Evolutionary conservation across 2,888 invertebrate species (phyloP).

Genomic region (Mimas tiliae): DNA sequence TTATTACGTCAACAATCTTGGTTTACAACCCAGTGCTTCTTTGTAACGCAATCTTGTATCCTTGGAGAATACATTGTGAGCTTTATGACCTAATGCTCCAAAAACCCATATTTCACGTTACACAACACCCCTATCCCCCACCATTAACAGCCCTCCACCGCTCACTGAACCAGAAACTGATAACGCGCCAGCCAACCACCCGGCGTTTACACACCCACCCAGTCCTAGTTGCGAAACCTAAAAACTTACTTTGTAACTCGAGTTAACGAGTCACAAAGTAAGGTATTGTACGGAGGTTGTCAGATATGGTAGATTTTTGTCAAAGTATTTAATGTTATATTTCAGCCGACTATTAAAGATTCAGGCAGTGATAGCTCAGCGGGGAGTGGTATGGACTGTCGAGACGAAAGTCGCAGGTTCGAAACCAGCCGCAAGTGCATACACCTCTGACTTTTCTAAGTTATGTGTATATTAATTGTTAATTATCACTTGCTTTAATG

Average conservation of each 20-base stretch:
- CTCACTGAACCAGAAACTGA: constrained; percentile 37
- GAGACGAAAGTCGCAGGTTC: too few relatives aligned
- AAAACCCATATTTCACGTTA: constrained; percentile 21
- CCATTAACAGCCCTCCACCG: constrained; percentile 25
- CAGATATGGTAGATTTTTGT: too few relatives aligned
- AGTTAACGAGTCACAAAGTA: too few relatives aligned
- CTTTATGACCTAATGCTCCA: constrained; percentile 12
- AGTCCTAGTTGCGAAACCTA: neutral
- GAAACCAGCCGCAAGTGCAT: too few relatives aligned
- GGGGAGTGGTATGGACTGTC: too few relatives aligned
- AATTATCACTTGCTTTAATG: too few relatives aligned
- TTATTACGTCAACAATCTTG: neutral
- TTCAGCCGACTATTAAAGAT: too few relatives aligned
- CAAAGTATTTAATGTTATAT: too few relatives aligned
- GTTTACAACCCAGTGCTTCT: neutral
- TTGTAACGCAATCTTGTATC: neutral
- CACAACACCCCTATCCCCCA: neutral
- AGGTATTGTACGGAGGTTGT: too few relatives aligned
- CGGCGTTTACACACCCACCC: neutral
- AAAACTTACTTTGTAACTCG: neutral
- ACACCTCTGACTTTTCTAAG: too few relatives aligned
- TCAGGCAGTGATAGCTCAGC: too few relatives aligned
- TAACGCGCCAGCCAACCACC: constrained; percentile 27
- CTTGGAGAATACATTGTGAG: neutral
- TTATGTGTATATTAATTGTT: too few relatives aligned